Evolutionary conservation across 2,797 vertebrate genomes (phyloP).

Genomic region (Lindbergichthys nudifrons): DNA sequence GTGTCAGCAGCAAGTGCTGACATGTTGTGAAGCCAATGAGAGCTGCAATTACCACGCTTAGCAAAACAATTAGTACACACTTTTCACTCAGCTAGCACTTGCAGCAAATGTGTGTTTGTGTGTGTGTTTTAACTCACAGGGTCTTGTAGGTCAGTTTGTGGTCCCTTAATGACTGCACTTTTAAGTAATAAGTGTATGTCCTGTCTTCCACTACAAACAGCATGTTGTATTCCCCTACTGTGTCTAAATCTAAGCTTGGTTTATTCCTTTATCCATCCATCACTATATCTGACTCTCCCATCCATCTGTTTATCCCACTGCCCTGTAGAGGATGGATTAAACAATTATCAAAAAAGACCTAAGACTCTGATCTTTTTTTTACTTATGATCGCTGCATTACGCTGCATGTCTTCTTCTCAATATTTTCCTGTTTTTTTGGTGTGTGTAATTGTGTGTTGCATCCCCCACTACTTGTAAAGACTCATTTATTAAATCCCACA

Average conservation of each 20-base stretch:
- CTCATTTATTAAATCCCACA: no score
- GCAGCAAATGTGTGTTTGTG: slow-evolving; percentile 36
- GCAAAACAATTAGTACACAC: slow-evolving; percentile 73
- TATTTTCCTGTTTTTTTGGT: background rate
- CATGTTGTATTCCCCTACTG: background rate
- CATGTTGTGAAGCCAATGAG: slow-evolving; percentile 76
- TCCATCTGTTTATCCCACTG: slow-evolving; percentile 16
- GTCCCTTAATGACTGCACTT: slow-evolving; percentile 7
- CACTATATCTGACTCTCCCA: background rate
- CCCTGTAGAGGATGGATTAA: slow-evolving; percentile 10
- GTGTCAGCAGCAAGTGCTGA: slow-evolving; percentile 63
- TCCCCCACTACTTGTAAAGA: no score
- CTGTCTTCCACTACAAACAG: background rate
- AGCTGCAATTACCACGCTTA: slow-evolving; percentile 74
- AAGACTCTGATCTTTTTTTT: background rate
- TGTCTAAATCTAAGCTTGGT: background rate
- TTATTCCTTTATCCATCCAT: slow-evolving; percentile 17
- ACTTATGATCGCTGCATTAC: background rate
- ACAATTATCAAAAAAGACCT: slow-evolving; percentile 4
- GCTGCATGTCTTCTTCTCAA: background rate
- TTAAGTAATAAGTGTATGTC: slow-evolving; percentile 22
- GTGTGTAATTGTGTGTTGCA: background rate
- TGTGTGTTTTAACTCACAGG: background rate
- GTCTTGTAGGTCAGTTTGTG: background rate
- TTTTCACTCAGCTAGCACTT: slow-evolving; percentile 29